Evolutionary conservation across 2,113 vertebrate genomes (phyloP).

Genomic region (Coptodon rendalli): DNA sequence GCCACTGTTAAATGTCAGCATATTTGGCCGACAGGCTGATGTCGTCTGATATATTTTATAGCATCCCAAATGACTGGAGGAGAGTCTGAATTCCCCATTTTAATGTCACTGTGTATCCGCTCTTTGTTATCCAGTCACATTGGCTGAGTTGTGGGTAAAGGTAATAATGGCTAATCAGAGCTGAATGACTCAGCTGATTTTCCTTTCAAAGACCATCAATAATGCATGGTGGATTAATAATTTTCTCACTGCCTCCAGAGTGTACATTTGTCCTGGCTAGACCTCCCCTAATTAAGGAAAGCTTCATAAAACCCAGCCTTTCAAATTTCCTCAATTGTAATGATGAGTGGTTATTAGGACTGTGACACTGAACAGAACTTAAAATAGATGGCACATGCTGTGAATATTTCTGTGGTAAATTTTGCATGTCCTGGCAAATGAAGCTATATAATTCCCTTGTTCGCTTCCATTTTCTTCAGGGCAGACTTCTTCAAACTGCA

Average conservation of each 20-base stretch:
- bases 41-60: not conserved
- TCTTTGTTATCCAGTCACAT: constrained; percentile 1
- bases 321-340: constrained; percentile 25
- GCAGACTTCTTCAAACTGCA: not conserved
- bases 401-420: constrained; percentile 5
- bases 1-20: not conserved
- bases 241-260: constrained; percentile 27
- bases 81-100: not conserved
- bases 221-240: constrained; percentile 48
- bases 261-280: constrained; percentile 40
- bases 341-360: constrained; percentile 30
- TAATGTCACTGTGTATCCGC: not conserved
- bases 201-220: constrained; percentile 40
- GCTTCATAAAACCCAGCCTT: constrained; percentile 31
- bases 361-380: constrained; percentile 21
- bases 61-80: not conserved
- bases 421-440: constrained; percentile 3
- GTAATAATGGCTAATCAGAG: constrained; percentile 43
- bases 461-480: not conserved
- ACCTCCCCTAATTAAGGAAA: constrained; percentile 44
- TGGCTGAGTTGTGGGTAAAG: constrained; percentile 22
- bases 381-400: constrained; percentile 8
- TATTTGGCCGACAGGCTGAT: not conserved
- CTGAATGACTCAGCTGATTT: constrained; percentile 47
- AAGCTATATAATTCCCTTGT: not conserved